Evolutionary conservation across 2,888 invertebrate species (phyloP), one percentile per base, ranked within the genome.

Genomic region (Malthinus seriepunctatus): DNA sequence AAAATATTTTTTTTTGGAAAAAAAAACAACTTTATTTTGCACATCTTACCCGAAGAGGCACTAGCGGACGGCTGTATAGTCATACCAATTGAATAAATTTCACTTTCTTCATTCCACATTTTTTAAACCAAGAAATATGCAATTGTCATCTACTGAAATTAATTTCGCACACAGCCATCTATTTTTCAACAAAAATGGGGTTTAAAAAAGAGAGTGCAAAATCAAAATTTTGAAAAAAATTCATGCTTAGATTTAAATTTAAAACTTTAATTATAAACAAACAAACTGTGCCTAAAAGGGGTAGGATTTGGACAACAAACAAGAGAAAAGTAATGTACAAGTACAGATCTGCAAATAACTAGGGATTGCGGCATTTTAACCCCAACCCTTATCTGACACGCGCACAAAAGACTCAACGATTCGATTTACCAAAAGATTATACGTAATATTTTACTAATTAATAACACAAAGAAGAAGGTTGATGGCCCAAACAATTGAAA

Each of bases 71-170:
- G 86, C 71, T 86, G 85, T 80, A 88, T 83, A 63, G 86, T 88
- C 91, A 92, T 92, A 77, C 91, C 92, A 78, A 92, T 91, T 71
- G 92, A 90, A 79, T 87, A 91, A 78, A 91, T 91, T 83, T 91
- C 91, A 63, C 86, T 84, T 68, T 85, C 86, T 70, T 86, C 87
- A 74, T 86, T 84, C 87, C 88, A 89, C 86, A 88, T 86, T 68
- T 67, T 69, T 51, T 33, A 35, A 56, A 38, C 51, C 51, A 51
- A 49, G 32, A 49, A 44, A 12, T 52, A 55, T 14, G 34, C 37
- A 14, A 44, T 52, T 56, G 55, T 60, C 60, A 60, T 51, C 62
- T 57, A 62, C 39, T 44, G 42, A 51, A 52, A 52, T 47, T 23
- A 38, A 56, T 38, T 44, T n/a, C 39, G 12, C 15, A 48, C 47